A percentile compares a stretch with the other conserved stretches of the same genome.
Evolutionary conservation across 1,140 invertebrate genomes (phyloP).

Genomic region (Apocrypta bakeri): DNA sequence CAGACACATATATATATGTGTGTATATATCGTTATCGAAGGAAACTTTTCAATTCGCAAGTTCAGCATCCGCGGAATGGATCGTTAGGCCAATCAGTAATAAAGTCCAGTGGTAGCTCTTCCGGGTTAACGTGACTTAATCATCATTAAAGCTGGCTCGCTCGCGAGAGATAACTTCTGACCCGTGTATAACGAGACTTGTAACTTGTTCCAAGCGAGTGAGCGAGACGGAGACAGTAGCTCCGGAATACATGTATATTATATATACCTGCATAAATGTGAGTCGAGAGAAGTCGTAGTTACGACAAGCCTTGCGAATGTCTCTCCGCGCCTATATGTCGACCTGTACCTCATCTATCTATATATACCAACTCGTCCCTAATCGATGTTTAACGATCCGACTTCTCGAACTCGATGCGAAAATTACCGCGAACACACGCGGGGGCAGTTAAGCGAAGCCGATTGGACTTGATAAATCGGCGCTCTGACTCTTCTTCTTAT

Average conservation of each 20-base stretch:
- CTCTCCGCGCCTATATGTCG: background rate
- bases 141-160: slow-evolving; percentile 51
- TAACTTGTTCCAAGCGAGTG: slow-evolving; percentile 48
- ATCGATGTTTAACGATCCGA: slow-evolving; percentile 55
- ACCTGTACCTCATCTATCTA: background rate
- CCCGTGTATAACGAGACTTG: slow-evolving; percentile 53
- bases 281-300: slow-evolving; percentile 2
- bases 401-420: slow-evolving; percentile 51
- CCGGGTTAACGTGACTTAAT: slow-evolving; percentile 45
- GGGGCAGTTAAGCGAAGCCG: slow-evolving; percentile 20
- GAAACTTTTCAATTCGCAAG: no score
- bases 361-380: slow-evolving; percentile 18
- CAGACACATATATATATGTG: no score
- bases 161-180: slow-evolving; percentile 47
- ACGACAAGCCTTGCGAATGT: slow-evolving; percentile 18
- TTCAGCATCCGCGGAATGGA: slow-evolving; percentile 9
- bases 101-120: slow-evolving; percentile 31
- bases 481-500: background rate
- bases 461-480: slow-evolving; percentile 34
- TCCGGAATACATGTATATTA: no score
- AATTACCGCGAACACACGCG: slow-evolving; percentile 33
- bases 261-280: no score
- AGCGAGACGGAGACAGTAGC: slow-evolving; percentile 4
- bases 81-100: slow-evolving; percentile 33
- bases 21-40: no score